A percentile compares a stretch with the other conserved stretches of the same genome.
Evolutionary conservation across 2,797 vertebrate genomes (phyloP).

Genomic region (Setipinna tenuifilis): DNA sequence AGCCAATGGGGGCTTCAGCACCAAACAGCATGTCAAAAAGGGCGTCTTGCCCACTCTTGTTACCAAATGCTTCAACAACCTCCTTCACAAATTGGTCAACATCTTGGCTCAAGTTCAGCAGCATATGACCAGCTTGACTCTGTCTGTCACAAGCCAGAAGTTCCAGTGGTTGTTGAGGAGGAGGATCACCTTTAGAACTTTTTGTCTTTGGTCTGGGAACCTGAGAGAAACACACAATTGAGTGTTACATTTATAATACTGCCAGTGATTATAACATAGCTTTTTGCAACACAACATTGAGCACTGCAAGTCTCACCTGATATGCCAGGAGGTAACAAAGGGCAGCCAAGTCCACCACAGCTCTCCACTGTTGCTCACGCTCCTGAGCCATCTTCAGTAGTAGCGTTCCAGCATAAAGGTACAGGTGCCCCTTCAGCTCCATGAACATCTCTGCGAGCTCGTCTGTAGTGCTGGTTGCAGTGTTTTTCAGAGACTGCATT

Average conservation of each 20-base stretch:
- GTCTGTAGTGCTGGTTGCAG: constrained; percentile 69
- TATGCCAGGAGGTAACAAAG: constrained; percentile 92
- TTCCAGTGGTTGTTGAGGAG: constrained; percentile 79
- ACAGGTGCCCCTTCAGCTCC: constrained; percentile 92
- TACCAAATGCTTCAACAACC: constrained; percentile 91
- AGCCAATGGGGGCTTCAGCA: constrained; percentile 66
- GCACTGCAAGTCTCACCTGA: constrained; percentile 76
- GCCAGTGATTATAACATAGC: background rate
- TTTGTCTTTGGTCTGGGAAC: constrained; percentile 88
- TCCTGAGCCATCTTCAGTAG: constrained; percentile 90
- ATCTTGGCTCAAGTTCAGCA: constrained; percentile 86
- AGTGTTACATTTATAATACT: background rate
- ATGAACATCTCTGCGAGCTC: constrained; percentile 83
- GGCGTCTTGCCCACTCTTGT: constrained; percentile 80
- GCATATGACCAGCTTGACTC: constrained; percentile 96
- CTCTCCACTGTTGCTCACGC: constrained; percentile 85
- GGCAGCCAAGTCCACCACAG: constrained; percentile 81
- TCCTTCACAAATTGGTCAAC: constrained; percentile 83
- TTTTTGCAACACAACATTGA: constrained; percentile 18
- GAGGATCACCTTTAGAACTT: constrained; percentile 84
- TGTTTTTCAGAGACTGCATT: constrained; percentile 81
- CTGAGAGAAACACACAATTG: constrained; percentile 65
- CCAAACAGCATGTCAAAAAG: constrained; percentile 86
- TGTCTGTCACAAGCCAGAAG: constrained; percentile 88
- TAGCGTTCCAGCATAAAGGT: constrained; percentile 87